Evolutionary conservation across 2,113 vertebrate genomes (phyloP).

Genomic region (Zonotrichia leucophrys): DNA sequence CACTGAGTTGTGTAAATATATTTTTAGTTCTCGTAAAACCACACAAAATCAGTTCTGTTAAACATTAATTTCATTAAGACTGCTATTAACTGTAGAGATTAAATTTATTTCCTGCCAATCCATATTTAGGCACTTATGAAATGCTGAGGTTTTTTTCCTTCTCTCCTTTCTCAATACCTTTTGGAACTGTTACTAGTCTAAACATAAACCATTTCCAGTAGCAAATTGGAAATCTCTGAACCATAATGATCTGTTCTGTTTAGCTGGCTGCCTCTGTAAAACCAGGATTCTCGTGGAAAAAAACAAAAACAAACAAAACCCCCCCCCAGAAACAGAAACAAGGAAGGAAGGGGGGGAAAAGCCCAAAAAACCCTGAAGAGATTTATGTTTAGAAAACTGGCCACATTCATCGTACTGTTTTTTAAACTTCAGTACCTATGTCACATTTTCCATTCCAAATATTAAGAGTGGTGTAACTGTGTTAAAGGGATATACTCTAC

Average conservation of each 20-base stretch:
- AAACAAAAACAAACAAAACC: background rate
- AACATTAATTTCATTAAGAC: background rate
- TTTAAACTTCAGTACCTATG: slow-evolving; percentile 31
- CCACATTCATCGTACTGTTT: background rate
- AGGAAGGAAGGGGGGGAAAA: rapidly evolving
- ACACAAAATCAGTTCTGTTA: background rate
- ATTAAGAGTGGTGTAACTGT: background rate
- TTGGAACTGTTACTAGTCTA: background rate
- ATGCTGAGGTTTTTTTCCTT: background rate
- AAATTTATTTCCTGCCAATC: background rate
- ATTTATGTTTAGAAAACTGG: slow-evolving; percentile 45
- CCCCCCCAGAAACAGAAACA: background rate
- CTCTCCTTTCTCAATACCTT: background rate
- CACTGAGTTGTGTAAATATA: background rate
- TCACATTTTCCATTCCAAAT: slow-evolving; percentile 60
- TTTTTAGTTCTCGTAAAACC: background rate
- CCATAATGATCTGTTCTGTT: background rate
- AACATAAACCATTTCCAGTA: slow-evolving; percentile 27
- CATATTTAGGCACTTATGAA: background rate
- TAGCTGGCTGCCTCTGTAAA: background rate
- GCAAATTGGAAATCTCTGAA: slow-evolving; percentile 34
- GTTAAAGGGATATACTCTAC: slow-evolving; percentile 30
- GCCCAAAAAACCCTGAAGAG: background rate
- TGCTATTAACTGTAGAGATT: background rate
- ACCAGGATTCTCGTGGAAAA: background rate